These are phyloP conservation scores for Araneus ventricosus DNA, from an alignment of 1,140 invertebrate species.

Conservation along the genomic window DNA sequence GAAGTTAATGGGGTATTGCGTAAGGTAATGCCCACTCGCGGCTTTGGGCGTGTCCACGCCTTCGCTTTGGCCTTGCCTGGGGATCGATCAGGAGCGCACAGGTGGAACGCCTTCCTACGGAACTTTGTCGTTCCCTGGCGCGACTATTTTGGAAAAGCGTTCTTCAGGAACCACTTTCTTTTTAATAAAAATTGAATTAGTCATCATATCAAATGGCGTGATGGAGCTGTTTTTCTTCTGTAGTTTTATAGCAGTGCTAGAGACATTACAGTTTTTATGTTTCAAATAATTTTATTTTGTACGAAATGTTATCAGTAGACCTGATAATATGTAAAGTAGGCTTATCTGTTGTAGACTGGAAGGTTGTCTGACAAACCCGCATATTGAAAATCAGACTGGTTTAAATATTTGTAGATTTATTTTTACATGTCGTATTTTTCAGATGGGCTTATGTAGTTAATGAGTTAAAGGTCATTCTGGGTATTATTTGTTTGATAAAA, in stretches of 20 bases:
- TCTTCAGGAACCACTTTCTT: not conserved
- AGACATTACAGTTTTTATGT: too few species aligned
- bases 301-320: too few species aligned
- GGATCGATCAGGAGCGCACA: constrained; percentile 40
- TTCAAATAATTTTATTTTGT: too few species aligned
- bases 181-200: not conserved
- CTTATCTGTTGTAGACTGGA: too few species aligned
- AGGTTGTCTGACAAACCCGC: too few species aligned
- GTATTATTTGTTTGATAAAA: too few species aligned
- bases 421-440: too few species aligned
- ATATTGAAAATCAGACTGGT: too few species aligned
- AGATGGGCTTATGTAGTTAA: too few species aligned
- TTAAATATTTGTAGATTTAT: too few species aligned
- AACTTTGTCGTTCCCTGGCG: constrained; percentile 8
- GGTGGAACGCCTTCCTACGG: constrained; percentile 31
- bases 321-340: too few species aligned
- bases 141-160: not conserved
- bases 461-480: too few species aligned
- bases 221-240: not conserved
- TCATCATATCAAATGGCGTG: not conserved
- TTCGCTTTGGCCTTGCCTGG: constrained; percentile 65
- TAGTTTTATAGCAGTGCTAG: not conserved
- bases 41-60: constrained; percentile 51
- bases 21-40: constrained; percentile 39
- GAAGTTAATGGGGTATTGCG: constrained; percentile 35